These are phyloP conservation scores for Epinotia bilunana DNA, from an alignment of 2,888 invertebrate genomes.

Conservation along the genomic window DNA sequence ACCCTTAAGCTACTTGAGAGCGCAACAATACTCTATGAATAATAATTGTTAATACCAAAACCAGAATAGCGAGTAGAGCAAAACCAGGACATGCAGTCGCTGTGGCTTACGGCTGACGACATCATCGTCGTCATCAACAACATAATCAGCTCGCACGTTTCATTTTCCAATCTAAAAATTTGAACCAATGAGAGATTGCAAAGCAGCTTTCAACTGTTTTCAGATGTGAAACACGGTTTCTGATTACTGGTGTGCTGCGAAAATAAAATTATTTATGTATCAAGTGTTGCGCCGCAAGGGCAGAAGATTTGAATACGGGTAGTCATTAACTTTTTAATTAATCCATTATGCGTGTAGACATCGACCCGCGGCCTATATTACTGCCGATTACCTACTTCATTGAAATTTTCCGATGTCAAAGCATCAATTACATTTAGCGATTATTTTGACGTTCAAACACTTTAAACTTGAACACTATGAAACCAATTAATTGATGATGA, in stretches of 20 bases:
- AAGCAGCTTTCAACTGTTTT: background rate
- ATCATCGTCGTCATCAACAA: too few relatives aligned
- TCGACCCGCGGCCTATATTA: conserved; percentile 15
- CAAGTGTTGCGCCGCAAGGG: background rate
- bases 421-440: background rate
- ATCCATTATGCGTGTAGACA: conserved; percentile 24
- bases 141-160: too few relatives aligned
- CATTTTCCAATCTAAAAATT: too few relatives aligned
- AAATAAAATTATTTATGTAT: background rate
- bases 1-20: too few relatives aligned
- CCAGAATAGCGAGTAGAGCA: too few relatives aligned
- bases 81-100: too few relatives aligned
- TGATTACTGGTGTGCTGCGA: too few relatives aligned
- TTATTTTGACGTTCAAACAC: background rate
- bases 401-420: conserved; percentile 31
- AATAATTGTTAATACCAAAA: too few relatives aligned
- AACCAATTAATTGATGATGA: background rate
- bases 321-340: conserved; percentile 40
- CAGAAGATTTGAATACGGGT: conserved; percentile 20
- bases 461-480: background rate
- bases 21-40: too few relatives aligned
- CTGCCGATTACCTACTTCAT: conserved; percentile 17
- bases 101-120: too few relatives aligned
- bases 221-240: too few relatives aligned
- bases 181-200: too few relatives aligned